Evolutionary conservation across 2,113 vertebrate genomes (phyloP).

Genomic region (Oreamnos americanus): DNA sequence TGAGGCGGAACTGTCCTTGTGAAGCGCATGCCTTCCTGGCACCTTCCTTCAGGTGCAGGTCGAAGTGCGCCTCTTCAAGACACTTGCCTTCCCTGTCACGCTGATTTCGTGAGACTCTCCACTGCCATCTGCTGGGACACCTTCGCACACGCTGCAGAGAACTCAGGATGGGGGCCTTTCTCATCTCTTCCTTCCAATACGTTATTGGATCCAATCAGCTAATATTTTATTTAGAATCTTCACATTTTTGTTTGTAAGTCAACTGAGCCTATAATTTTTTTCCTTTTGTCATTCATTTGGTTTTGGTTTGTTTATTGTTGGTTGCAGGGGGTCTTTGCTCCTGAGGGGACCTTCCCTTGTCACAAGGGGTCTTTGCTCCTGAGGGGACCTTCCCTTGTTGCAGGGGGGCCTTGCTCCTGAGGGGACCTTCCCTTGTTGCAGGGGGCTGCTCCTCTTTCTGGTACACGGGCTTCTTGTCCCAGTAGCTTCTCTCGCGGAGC

Average conservation of each 20-base stretch:
- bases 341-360: too few species aligned
- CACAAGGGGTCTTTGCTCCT: background rate
- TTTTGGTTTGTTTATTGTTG: background rate
- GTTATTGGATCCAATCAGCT: background rate
- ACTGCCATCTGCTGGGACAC: background rate
- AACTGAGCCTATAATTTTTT: background rate
- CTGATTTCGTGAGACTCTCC: background rate
- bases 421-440: background rate
- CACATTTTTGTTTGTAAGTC: background rate
- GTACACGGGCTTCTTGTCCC: fast-evolving
- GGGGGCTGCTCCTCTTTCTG: background rate
- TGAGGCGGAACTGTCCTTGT: background rate
- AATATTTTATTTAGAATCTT: background rate
- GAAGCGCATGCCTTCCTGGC: background rate
- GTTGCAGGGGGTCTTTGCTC: background rate
- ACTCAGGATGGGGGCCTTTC: background rate
- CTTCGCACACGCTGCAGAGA: background rate
- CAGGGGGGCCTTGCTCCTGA: background rate
- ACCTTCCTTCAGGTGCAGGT: background rate
- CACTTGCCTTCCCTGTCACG: fast-evolving
- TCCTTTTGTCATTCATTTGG: background rate
- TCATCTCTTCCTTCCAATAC: background rate
- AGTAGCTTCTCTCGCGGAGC: background rate
- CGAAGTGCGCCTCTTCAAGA: background rate
- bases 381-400: background rate